Conservation (phyloP, 2,113 vertebrate genomes). For the Cyphomyrus plagiostoma region DNA sequence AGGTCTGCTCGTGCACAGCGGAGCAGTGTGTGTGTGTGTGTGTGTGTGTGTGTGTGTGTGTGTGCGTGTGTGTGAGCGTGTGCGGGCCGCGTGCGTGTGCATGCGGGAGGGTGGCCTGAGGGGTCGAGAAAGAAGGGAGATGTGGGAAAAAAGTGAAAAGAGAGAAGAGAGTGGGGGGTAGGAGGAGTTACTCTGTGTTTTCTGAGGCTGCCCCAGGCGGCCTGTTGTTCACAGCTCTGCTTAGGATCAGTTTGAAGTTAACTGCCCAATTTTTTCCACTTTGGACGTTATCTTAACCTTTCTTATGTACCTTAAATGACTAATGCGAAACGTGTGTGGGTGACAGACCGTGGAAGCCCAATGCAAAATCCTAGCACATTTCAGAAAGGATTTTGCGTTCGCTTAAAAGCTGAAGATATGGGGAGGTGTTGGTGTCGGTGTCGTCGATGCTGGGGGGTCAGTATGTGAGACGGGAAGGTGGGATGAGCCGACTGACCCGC, state of each 20-base stretch:
- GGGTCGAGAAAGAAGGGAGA: neutral
- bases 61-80: neutral
- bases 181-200: conserved; percentile 18
- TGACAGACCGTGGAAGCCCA: conserved; percentile 27
- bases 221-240: conserved; percentile 42
- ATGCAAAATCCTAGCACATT: conserved; percentile 26
- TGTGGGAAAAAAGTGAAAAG: neutral
- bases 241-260: conserved; percentile 51
- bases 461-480: conserved; percentile 57
- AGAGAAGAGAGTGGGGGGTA: conserved; percentile 10
- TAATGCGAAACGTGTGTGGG: conserved; percentile 38
- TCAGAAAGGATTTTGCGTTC: conserved; percentile 5
- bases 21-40: neutral
- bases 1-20: conserved; percentile 31
- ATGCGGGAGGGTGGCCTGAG: neutral
- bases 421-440: conserved; percentile 23
- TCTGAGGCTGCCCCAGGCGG: conserved; percentile 33
- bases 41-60: too few species aligned
- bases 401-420: conserved; percentile 17
- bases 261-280: conserved; percentile 42
- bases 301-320: conserved; percentile 34
- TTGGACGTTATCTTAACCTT: conserved; percentile 55
- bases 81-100: neutral
- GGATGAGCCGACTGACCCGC: conserved; percentile 50
- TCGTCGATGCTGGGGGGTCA: conserved; percentile 43